Percentiles rank a stretch among this genome's conserved stretches.
These are phyloP conservation scores for Ascidia mentula DNA, from an alignment of 23 tunicate species.

Conservation along the genomic window DNA sequence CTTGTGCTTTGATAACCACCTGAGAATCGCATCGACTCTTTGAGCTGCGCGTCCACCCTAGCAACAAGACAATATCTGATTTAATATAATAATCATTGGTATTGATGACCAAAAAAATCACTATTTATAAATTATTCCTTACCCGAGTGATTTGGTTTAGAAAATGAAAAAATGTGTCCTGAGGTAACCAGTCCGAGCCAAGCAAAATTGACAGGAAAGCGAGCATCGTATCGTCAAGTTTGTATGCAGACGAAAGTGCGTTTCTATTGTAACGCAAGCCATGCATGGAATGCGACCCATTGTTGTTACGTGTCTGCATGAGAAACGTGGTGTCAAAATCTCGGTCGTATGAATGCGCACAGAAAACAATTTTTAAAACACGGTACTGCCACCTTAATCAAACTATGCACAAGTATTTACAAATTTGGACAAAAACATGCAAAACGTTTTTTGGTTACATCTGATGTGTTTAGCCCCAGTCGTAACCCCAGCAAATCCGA, in stretches of 20 bases:
- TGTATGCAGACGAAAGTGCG: not conserved
- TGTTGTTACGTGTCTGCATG: no score
- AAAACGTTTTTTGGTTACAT: no score
- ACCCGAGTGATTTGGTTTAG: not conserved
- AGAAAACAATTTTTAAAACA: not conserved
- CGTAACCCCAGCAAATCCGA: no score
- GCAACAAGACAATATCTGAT: not conserved
- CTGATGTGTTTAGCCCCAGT: no score
- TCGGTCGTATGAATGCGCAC: no score
- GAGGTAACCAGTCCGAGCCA: not conserved
- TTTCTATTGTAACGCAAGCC: not conserved
- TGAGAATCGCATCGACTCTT: not conserved
- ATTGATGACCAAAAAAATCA: not conserved
- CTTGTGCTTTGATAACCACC: not conserved
- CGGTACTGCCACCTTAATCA: no score
- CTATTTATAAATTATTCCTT: not conserved
- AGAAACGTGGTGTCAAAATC: no score
- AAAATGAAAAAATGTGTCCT: not conserved
- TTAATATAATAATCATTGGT: not conserved
- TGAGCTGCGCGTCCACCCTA: not conserved
- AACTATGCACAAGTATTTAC: no score
- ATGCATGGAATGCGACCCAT: no score
- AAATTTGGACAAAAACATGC: no score
- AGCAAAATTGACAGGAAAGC: not conserved
- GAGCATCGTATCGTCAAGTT: not conserved